These are phyloP conservation scores for Xylophagus ater DNA, from an alignment of 2,888 invertebrate genomes.

Conservation along the genomic window DNA sequence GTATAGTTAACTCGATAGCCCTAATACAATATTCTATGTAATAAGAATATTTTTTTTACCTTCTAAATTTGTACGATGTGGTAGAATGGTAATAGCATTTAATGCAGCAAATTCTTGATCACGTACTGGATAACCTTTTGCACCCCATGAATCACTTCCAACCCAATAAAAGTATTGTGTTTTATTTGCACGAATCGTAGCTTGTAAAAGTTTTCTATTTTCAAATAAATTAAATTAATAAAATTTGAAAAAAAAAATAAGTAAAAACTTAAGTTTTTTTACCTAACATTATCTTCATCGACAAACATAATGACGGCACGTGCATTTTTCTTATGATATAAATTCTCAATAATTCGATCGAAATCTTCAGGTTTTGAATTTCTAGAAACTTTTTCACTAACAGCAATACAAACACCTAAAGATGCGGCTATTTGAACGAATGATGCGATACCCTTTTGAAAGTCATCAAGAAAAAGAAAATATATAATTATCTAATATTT, in stretches of 20 bases:
- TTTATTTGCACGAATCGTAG: slow-evolving; percentile 47
- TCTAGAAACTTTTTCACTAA: slow-evolving; percentile 47
- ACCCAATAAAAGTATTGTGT: slow-evolving; percentile 54
- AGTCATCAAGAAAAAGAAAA: slow-evolving; percentile 19
- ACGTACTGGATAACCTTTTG: slow-evolving; percentile 50
- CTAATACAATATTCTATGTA: neutral
- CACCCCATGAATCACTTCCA: slow-evolving; percentile 63
- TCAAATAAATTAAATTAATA: neutral
- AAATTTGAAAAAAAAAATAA: slow-evolving; percentile 2
- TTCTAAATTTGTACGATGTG: slow-evolving; percentile 44
- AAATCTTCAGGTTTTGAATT: slow-evolving; percentile 47
- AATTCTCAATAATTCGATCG: slow-evolving; percentile 46
- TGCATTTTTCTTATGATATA: slow-evolving; percentile 48
- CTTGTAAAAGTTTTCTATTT: slow-evolving; percentile 44
- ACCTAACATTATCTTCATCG: slow-evolving; percentile 58
- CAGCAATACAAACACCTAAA: slow-evolving; percentile 44
- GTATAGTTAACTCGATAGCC: too few relatives aligned
- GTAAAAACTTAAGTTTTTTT: slow-evolving; percentile 11
- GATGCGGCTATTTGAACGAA: slow-evolving; percentile 42
- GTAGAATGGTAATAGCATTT: slow-evolving; percentile 53
- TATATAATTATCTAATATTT: neutral
- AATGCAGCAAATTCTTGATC: slow-evolving; percentile 48
- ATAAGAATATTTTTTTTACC: slow-evolving; percentile 31
- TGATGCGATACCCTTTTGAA: slow-evolving; percentile 48
- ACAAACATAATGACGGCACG: slow-evolving; percentile 58